Evolutionary conservation across 2,888 invertebrate species (phyloP).

Genomic region (Drosophila affinis): DNA sequence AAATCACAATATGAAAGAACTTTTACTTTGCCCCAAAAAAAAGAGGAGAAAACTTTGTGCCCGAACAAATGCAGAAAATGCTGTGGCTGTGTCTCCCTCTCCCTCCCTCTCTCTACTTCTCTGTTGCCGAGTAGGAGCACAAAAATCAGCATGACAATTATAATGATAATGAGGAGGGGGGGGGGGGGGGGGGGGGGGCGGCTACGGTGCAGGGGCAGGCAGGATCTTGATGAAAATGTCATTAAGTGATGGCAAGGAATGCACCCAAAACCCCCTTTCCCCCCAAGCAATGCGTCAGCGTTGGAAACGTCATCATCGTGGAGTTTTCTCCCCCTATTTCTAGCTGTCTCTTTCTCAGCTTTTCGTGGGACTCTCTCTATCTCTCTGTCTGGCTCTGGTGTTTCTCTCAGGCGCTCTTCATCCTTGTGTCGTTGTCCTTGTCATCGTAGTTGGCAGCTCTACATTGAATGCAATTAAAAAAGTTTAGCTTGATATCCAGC

Average conservation of each 20-base stretch:
- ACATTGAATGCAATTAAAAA: conserved; percentile 77
- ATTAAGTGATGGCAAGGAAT: conserved; percentile 68
- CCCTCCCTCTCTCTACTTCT: no score
- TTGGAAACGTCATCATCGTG: conserved; percentile 53
- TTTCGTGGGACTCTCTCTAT: neutral
- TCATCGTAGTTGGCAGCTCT: conserved; percentile 55
- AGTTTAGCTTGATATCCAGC: conserved; percentile 51
- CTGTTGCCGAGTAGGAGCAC: conserved; percentile 15
- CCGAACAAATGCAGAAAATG: conserved; percentile 56
- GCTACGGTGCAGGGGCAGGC: neutral
- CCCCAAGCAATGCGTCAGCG: conserved; percentile 24
- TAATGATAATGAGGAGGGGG: conserved; percentile 68
- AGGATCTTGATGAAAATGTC: conserved; percentile 69
- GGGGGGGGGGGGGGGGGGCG: neutral
- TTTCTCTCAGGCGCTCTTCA: neutral
- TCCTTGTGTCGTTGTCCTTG: conserved; percentile 21
- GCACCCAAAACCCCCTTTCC: conserved; percentile 21
- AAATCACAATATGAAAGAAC: conserved; percentile 66
- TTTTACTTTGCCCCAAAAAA: conserved; percentile 38
- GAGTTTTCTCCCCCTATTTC: neutral
- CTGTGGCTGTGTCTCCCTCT: conserved; percentile 53
- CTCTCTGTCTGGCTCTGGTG: neutral
- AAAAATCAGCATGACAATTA: conserved; percentile 76
- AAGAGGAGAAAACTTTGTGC: conserved; percentile 41
- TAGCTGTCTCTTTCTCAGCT: neutral